Conservation (phyloP, 2,888 invertebrate genomes). For the Germaria angustata region DNA sequence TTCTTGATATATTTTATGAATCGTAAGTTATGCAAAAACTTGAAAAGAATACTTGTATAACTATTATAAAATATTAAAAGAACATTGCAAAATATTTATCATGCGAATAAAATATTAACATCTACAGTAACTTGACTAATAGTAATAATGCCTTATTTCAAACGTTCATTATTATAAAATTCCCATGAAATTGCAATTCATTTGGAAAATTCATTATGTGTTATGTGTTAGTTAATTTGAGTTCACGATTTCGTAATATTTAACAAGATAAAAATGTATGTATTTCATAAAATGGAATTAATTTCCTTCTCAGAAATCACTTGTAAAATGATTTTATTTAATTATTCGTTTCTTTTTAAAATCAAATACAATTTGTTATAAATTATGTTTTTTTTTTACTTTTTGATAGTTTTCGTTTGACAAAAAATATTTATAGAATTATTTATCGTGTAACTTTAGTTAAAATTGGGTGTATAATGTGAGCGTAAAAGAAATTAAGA, state of each 20-base stretch:
- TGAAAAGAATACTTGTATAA: neutral
- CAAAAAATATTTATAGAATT: too few species aligned
- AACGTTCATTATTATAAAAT: neutral
- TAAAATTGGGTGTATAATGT: too few species aligned
- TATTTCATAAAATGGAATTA: conserved; percentile 16
- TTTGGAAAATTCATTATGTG: neutral
- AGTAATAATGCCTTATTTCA: neutral
- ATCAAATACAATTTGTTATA: too few species aligned
- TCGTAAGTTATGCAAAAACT: conserved; percentile 38
- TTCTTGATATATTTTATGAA: conserved; percentile 7
- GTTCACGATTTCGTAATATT: conserved; percentile 1
- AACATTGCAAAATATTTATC: conserved; percentile 25
- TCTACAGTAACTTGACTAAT: neutral
- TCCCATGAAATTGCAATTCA: conserved; percentile 31
- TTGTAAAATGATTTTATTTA: too few species aligned
- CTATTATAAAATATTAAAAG: neutral
- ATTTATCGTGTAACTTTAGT: too few species aligned
- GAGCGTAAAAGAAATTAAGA: too few species aligned
- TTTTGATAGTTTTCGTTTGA: too few species aligned
- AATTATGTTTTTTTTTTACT: too few species aligned
- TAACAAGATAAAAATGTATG: neutral
- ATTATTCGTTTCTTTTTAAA: too few species aligned
- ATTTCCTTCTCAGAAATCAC: neutral
- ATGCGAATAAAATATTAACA: neutral
- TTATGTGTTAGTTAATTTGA: neutral